These are phyloP conservation scores for Camponotus vicinus DNA, from an alignment of 1,140 invertebrate genomes.

Conservation along the genomic window DNA sequence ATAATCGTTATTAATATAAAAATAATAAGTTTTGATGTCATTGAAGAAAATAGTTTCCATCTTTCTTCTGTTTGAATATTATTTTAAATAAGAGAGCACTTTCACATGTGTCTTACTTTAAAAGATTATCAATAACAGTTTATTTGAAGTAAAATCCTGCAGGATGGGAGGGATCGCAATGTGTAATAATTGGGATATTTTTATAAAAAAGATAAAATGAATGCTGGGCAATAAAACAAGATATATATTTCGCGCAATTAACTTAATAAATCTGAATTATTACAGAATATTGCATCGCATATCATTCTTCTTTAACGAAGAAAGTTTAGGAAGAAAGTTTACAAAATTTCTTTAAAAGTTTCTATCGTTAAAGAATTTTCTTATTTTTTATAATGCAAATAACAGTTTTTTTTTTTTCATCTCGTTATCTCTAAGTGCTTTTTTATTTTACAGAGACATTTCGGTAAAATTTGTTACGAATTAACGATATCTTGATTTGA, in stretches of 20 bases:
- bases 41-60: background rate
- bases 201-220: background rate
- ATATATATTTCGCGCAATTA: background rate
- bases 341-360: background rate
- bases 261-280: background rate
- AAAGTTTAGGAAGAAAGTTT: background rate
- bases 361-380: background rate
- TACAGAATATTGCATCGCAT: background rate
- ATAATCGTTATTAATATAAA: background rate
- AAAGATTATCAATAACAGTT: background rate
- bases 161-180: background rate
- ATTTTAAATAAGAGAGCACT: background rate
- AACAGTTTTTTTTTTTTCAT: background rate
- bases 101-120: no score
- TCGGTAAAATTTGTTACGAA: background rate
- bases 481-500: background rate
- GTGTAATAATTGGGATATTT: background rate
- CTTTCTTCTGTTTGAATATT: background rate
- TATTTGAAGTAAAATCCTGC: conserved; percentile 4
- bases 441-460: background rate
- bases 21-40: background rate
- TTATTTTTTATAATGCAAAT: background rate
- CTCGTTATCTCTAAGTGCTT: background rate
- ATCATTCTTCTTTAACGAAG: background rate
- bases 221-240: background rate